phyloP scores from a whole-genome alignment of 2,113 vertebrate genomes.

The Lampris incognitus region DNA sequence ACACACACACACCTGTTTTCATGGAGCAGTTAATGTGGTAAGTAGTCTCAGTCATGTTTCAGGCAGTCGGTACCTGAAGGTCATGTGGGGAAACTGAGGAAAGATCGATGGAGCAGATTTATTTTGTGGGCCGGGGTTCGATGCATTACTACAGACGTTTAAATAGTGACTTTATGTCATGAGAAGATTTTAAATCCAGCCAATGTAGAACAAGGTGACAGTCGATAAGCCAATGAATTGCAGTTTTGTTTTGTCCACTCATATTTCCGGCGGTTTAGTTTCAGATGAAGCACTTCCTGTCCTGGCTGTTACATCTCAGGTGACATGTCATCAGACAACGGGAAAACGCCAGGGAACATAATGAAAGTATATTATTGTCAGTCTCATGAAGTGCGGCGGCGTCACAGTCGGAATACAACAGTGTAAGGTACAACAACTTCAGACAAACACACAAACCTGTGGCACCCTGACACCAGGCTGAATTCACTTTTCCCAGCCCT shows the following conservation, averaged over 20 bases:
- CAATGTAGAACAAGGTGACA: constrained; percentile 27
- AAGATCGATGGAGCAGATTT: constrained; percentile 18
- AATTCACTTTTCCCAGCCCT: no score
- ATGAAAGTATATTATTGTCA: not conserved
- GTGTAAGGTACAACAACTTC: no score
- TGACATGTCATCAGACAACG: constrained; percentile 46
- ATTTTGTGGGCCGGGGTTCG: constrained; percentile 13
- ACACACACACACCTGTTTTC: constrained; percentile 17
- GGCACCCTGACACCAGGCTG: no score
- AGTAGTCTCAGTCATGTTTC: no score
- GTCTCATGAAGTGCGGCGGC: no score
- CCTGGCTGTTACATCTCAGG: constrained; percentile 14
- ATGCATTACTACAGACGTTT: constrained; percentile 18
- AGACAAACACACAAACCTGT: no score
- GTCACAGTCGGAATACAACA: no score
- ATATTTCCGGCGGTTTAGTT: not conserved
- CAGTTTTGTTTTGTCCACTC: not conserved
- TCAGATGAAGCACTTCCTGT: not conserved
- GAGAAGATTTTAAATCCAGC: constrained; percentile 47
- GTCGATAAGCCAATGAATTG: constrained; percentile 1
- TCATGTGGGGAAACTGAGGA: no score
- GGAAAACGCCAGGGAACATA: constrained; percentile 28
- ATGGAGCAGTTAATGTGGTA: constrained; percentile 4
- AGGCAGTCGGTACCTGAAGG: no score
- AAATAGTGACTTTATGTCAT: constrained; percentile 41